Percentiles rank a stretch among this genome's conserved stretches.
These are phyloP conservation scores for Crocodylus rhombifer DNA, from an alignment of 2,797 vertebrate species.

Conservation along the genomic window DNA sequence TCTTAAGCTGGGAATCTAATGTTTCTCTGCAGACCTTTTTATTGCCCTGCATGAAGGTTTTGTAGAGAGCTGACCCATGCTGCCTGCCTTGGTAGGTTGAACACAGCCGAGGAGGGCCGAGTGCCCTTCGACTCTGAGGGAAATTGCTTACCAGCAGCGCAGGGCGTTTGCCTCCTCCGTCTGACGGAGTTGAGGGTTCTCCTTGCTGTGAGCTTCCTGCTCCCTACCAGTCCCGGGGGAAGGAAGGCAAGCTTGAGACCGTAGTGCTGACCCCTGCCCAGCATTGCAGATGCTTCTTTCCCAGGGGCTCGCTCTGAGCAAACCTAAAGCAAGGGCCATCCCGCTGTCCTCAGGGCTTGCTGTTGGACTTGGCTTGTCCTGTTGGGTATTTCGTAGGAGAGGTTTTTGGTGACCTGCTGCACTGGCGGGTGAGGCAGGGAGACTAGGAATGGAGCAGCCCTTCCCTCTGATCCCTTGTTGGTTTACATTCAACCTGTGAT, in stretches of 20 bases:
- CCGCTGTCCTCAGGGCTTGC: conserved; percentile 3
- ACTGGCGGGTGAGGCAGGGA: background rate
- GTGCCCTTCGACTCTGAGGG: background rate
- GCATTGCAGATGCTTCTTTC: background rate
- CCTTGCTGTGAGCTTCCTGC: background rate
- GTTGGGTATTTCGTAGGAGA: conserved; percentile 3
- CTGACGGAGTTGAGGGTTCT: background rate
- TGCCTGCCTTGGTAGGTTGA: background rate
- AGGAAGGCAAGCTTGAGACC: background rate
- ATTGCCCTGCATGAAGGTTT: conserved; percentile 18
- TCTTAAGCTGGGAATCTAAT: background rate
- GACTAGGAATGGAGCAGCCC: background rate
- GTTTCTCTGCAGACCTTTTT: background rate
- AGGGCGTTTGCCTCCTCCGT: background rate
- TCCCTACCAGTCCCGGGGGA: background rate
- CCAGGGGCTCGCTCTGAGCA: background rate
- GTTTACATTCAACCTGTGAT: background rate
- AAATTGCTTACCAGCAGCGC: background rate
- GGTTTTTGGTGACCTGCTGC: conserved; percentile 13
- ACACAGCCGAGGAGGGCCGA: background rate
- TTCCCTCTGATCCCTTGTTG: background rate
- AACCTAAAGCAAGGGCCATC: conserved; percentile 44
- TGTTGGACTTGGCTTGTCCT: background rate
- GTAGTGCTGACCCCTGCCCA: background rate
- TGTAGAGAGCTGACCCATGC: background rate